Evolutionary conservation across 2,888 invertebrate genomes (phyloP).

Genomic region (Balanococcus diminutus): DNA sequence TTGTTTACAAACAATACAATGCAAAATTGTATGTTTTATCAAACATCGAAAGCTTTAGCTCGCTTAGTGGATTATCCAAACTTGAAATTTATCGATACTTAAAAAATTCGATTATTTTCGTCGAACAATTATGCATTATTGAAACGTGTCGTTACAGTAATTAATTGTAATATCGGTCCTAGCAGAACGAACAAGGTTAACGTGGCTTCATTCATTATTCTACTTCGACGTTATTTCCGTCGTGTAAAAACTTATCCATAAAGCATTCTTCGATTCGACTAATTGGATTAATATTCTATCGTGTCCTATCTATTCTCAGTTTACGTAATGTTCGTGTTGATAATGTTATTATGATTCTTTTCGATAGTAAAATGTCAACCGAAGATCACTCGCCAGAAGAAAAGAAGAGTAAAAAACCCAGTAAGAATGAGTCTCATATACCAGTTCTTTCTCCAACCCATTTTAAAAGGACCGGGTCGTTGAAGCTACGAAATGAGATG

Average conservation of each 20-base stretch:
- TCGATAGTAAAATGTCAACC: conserved; percentile 5
- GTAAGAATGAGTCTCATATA: conserved; percentile 46
- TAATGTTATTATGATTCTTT: neutral
- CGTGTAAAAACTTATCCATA: neutral
- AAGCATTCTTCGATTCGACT: neutral
- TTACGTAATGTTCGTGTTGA: neutral
- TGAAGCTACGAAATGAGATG: conserved; percentile 48
- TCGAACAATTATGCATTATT: neutral
- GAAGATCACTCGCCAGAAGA: conserved; percentile 26
- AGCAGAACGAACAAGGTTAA: neutral
- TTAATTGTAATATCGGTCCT: neutral
- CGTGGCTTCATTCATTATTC: conserved; percentile 13
- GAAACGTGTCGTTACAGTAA: neutral
- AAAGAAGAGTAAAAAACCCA: neutral
- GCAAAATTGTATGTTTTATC: neutral
- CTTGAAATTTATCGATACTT: neutral
- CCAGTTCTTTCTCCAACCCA: conserved; percentile 48
- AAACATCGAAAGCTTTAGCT: neutral
- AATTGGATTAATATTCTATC: neutral
- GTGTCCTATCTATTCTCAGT: neutral
- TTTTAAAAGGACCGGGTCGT: conserved; percentile 48
- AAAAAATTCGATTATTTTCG: neutral
- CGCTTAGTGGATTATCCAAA: neutral
- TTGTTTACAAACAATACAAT: conserved; percentile 5
- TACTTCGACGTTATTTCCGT: neutral